These are phyloP conservation scores for Tenebrosternarchus preto DNA, from an alignment of 2,113 vertebrate genomes.

Conservation along the genomic window DNA sequence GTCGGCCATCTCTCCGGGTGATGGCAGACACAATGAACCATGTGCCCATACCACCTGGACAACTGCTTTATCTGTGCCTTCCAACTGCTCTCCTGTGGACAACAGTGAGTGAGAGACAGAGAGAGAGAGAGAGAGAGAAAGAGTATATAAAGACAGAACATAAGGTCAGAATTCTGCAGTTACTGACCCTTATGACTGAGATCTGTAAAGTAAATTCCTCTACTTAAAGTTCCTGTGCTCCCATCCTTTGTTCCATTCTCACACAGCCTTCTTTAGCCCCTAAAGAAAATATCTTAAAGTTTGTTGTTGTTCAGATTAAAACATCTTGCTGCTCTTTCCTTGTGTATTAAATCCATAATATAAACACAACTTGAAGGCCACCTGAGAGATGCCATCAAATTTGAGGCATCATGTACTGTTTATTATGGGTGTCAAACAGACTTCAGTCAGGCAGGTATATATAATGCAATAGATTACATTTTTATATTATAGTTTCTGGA, in stretches of 20 bases:
- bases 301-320: neutral
- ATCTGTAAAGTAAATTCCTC: too few relatives aligned
- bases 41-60: conserved; percentile 40
- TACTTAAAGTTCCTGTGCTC: too few relatives aligned
- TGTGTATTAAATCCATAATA: neutral
- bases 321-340: neutral
- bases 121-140: neutral
- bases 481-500: conserved; percentile 1
- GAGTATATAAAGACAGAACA: neutral
- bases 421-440: too few relatives aligned
- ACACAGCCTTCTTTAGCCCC: too few relatives aligned
- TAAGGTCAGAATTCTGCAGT: too few relatives aligned
- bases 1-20: conserved; percentile 6
- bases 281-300: too few relatives aligned
- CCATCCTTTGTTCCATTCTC: too few relatives aligned
- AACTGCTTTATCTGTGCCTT: conserved; percentile 10
- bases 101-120: conserved; percentile 1
- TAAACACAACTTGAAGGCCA: neutral
- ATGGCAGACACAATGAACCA: conserved; percentile 31
- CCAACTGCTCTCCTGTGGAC: conserved; percentile 15
- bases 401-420: neutral
- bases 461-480: conserved; percentile 15
- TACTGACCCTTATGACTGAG: too few relatives aligned
- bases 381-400: neutral
- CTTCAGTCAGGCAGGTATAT: neutral